phyloP scores from a whole-genome alignment of 2,888 invertebrate genomes.

The Spodoptera exigua region DNA sequence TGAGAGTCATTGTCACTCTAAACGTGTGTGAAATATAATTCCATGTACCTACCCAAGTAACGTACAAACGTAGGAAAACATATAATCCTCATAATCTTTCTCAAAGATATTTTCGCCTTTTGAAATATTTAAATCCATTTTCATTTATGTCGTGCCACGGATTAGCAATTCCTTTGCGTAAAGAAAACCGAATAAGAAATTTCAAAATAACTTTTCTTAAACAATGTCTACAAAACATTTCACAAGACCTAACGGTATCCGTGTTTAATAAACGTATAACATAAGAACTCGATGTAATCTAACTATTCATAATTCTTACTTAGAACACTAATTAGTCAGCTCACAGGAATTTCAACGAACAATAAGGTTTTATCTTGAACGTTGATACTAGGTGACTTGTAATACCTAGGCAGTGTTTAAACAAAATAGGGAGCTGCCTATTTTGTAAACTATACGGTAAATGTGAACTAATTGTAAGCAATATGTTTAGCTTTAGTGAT shows the following conservation, averaged over 20 bases:
- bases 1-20: too few relatives aligned
- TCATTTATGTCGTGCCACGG: too few relatives aligned
- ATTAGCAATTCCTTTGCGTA: too few relatives aligned
- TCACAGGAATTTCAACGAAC: conserved; percentile 51
- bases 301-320: conserved; percentile 28
- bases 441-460: conserved; percentile 15
- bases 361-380: conserved; percentile 55
- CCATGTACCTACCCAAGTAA: too few relatives aligned
- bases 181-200: too few relatives aligned
- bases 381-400: conserved; percentile 31
- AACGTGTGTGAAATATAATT: too few relatives aligned
- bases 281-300: conserved; percentile 33
- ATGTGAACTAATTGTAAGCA: not conserved
- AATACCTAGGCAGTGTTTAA: conserved; percentile 20
- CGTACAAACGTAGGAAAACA: too few relatives aligned
- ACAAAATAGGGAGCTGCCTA: conserved; percentile 11
- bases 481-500: conserved; percentile 7
- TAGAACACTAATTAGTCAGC: conserved; percentile 50
- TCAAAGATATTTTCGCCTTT: too few relatives aligned
- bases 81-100: too few relatives aligned
- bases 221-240: conserved; percentile 2
- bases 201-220: not conserved
- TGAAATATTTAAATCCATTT: too few relatives aligned
- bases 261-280: conserved; percentile 1
- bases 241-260: conserved; percentile 29